These are phyloP conservation scores for Seira ritae DNA, from an alignment of 2,888 invertebrate genomes.

Conservation along the genomic window DNA sequence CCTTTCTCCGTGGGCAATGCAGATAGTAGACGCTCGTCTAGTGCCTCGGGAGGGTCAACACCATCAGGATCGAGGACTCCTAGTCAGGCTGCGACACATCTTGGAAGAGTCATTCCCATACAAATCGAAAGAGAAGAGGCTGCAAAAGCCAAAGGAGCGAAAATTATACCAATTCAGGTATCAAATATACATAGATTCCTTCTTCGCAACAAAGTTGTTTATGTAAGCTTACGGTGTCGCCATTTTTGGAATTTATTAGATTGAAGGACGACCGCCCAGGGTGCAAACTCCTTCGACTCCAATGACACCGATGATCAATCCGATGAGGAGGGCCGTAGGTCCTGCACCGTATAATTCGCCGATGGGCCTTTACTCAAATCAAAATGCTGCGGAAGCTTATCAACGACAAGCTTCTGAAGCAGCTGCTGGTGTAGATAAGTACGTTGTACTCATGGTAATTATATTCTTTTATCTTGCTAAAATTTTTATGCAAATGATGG, in stretches of 20 bases:
- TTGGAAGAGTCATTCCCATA: conserved; percentile 69
- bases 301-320: conserved; percentile 38
- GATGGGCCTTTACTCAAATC: conserved; percentile 67
- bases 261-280: conserved; percentile 61
- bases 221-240: neutral
- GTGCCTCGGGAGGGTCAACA: conserved; percentile 71
- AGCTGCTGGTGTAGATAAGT: conserved; percentile 61
- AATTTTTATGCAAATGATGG: no score
- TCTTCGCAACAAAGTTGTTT: conserved; percentile 14
- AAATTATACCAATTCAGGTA: conserved; percentile 73
- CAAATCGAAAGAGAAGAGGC: conserved; percentile 73
- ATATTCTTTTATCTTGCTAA: no score
- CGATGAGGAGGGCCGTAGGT: conserved; percentile 41
- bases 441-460: no score
- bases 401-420: conserved; percentile 64
- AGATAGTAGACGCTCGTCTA: conserved; percentile 69
- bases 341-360: conserved; percentile 67
- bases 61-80: conserved; percentile 70
- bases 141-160: conserved; percentile 49
- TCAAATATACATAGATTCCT: neutral
- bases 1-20: conserved; percentile 54
- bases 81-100: conserved; percentile 62
- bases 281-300: conserved; percentile 55
- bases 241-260: conserved; percentile 35
- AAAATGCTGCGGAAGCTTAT: conserved; percentile 66